These are phyloP conservation scores for Pocillopora meandrina DNA, from an alignment of 92 coral and sea anemone species.

Conservation along the genomic window DNA sequence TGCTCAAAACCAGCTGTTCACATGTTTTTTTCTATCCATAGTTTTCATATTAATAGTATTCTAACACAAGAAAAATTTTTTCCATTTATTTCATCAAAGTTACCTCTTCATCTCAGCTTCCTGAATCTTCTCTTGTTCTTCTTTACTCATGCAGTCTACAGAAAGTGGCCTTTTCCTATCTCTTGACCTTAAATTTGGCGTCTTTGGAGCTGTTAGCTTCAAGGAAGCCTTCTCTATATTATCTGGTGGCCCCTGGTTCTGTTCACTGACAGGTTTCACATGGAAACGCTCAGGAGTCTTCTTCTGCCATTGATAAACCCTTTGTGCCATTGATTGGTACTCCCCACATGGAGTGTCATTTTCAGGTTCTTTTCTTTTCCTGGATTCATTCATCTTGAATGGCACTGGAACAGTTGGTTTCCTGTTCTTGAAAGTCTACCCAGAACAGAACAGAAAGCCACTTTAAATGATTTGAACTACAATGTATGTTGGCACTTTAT, in stretches of 20 bases:
- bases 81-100: background rate
- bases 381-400: conserved; percentile 73
- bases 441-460: background rate
- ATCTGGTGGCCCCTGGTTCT: conserved; percentile 61
- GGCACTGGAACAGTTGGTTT: conserved; percentile 87
- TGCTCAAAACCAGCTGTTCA: too few species aligned
- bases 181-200: conserved; percentile 76
- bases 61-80: too few species aligned
- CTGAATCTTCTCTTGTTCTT: conserved; percentile 78
- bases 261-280: conserved; percentile 55
- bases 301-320: conserved; percentile 82
- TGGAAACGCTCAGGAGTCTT: conserved; percentile 93
- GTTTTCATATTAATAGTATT: too few species aligned
- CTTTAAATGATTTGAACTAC: too few species aligned
- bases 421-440: conserved; percentile 83
- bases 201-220: conserved; percentile 82
- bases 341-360: conserved; percentile 64
- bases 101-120: conserved; percentile 90
- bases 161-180: conserved; percentile 79
- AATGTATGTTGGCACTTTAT: too few species aligned
- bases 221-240: conserved; percentile 25
- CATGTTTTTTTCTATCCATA: too few species aligned
- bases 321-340: conserved; percentile 91
- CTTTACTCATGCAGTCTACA: conserved; percentile 74
- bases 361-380: conserved; percentile 81